phyloP scores from a whole-genome alignment of 2,797 vertebrate species.

The Cheirogaleus major region DNA sequence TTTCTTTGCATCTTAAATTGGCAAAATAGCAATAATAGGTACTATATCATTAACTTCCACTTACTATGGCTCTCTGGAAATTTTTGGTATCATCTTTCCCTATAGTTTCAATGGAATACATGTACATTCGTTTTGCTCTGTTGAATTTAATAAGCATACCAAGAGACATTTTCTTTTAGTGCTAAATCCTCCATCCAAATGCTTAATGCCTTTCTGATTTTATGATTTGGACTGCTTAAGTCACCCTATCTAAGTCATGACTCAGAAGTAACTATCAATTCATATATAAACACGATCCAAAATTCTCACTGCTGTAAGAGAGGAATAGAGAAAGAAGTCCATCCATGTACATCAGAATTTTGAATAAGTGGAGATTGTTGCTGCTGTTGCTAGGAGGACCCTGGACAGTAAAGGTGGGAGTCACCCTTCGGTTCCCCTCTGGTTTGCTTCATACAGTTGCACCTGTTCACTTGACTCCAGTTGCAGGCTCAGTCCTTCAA shows the following conservation, averaged over 20 bases:
- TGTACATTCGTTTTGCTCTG: constrained; percentile 9
- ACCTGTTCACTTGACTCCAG: background rate
- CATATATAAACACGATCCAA: background rate
- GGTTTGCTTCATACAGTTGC: background rate
- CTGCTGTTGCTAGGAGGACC: too few relatives aligned
- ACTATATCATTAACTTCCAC: background rate
- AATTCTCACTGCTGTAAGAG: background rate
- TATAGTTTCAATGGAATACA: background rate
- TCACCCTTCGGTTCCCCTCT: background rate
- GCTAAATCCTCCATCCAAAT: background rate
- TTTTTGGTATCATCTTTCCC: background rate
- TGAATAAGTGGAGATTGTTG: background rate
- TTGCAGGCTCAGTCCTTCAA: background rate
- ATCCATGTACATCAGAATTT: background rate
- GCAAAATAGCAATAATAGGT: background rate
- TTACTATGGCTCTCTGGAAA: background rate
- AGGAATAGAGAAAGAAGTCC: background rate
- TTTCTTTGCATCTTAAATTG: background rate
- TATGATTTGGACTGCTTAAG: constrained; percentile 16
- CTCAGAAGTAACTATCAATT: constrained; percentile 18
- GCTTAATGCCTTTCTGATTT: constrained; percentile 47
- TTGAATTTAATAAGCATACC: constrained; percentile 29
- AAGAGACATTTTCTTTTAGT: constrained; percentile 50
- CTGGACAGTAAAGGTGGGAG: background rate
- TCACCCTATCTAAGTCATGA: constrained; percentile 6